Base-by-base conservation (phyloP, 2,113 vertebrate species). In the Lophotis ruficrista region DNA sequence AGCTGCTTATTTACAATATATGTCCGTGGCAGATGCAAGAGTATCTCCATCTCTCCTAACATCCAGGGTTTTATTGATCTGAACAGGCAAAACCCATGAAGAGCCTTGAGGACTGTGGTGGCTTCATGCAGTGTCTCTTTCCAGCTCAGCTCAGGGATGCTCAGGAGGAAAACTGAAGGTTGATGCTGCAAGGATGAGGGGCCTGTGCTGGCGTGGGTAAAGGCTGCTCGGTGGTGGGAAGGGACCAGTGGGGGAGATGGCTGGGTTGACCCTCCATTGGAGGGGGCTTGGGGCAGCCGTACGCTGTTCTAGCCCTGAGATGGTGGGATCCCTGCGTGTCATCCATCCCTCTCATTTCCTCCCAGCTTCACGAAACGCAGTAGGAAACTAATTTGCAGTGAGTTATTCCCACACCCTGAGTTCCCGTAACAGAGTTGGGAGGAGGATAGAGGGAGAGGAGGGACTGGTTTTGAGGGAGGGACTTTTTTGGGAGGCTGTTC, bases 281-380 rank as follows among this genome's bases (percentile, higher is more conserved):
- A 24, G 48, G 15, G 37, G 18, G 18, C 41, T 48, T 0, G 0
- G 38, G n/a, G 27, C 3, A 2, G 24, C 56, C 0, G 0, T 54
- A 9, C 35, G 77, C 61, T 73, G 8, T 65, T 89, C 64, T 76
- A 81, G 47, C 31, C 56, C 41, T 6, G 22, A 20, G 25, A 45
- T 3, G 3, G 24, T 68, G 38, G 35, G 48, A 71, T 78, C 33
- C 30, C 38, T 38, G 10, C 2, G 1, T 2, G 4, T 78, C 65
- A 41, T 47, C 35, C 60, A 43, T 56, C 30, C n/a, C 41, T 51
- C 57, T 84, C 1, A 1, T 78, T 89, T 65, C 3, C 37, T 47
- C 25, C 17, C 2, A 4, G 43, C 47, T 71, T 73, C 38, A 48
- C 4, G 7, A 89, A 87, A 72, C 0, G 0, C 47, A 28, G 33